Percentiles rank a stretch among this genome's conserved stretches.
Conservation (phyloP, 2,113 vertebrate genomes). For the Oceanites oceanicus region DNA sequence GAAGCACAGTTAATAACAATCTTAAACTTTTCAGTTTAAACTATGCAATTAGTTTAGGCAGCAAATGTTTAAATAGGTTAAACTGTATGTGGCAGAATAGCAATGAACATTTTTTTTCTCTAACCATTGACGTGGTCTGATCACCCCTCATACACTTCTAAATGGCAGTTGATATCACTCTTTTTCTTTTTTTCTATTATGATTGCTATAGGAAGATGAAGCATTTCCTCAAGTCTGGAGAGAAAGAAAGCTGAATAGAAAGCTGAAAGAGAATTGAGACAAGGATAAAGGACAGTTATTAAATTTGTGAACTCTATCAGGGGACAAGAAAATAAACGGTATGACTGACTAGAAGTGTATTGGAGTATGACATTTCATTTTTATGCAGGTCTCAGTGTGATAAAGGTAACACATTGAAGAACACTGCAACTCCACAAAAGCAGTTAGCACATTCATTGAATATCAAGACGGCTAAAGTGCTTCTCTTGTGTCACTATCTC, state of each 20-base stretch:
- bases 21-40: conserved; percentile 46
- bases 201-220: conserved; percentile 53
- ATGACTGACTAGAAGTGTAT: conserved; percentile 67
- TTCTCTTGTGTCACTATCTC: conserved; percentile 47
- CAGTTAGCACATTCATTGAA: conserved; percentile 63
- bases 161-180: conserved; percentile 42
- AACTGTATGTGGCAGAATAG: background rate
- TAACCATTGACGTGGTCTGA: conserved; percentile 41
- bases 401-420: conserved; percentile 70
- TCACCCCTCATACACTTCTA: conserved; percentile 19
- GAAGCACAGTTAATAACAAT: conserved; percentile 16
- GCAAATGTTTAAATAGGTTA: conserved; percentile 14
- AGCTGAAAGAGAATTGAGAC: conserved; percentile 67
- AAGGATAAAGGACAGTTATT: conserved; percentile 78
- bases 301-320: conserved; percentile 77
- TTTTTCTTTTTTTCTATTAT: conserved; percentile 50
- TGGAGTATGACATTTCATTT: conserved; percentile 79
- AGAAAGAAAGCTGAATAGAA: conserved; percentile 64
- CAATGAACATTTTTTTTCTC: background rate
- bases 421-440: conserved; percentile 54
- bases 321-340: conserved; percentile 77
- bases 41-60: conserved; percentile 40
- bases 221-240: conserved; percentile 64
- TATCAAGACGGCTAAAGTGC: conserved; percentile 56
- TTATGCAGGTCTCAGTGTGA: conserved; percentile 71